Evolutionary conservation across 1,140 invertebrate genomes (phyloP).

Genomic region (Euura saliciscinereae): DNA sequence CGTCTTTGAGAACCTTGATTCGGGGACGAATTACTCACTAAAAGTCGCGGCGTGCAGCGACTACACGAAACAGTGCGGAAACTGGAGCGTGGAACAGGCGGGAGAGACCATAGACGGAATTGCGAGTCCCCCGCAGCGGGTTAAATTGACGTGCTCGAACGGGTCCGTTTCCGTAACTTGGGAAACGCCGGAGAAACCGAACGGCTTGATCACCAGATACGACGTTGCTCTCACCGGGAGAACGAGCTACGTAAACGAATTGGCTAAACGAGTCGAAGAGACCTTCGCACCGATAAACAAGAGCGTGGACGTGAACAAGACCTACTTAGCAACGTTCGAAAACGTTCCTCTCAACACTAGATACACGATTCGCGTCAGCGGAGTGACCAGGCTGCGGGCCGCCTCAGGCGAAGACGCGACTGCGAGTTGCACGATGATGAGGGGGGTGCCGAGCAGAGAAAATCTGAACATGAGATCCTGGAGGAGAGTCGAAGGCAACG

Average conservation of each 20-base stretch:
- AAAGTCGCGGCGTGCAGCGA: slow-evolving; percentile 79
- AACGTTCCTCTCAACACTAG: slow-evolving; percentile 79
- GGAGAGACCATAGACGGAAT: slow-evolving; percentile 81
- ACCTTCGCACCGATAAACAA: slow-evolving; percentile 67
- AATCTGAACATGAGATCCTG: slow-evolving; percentile 68
- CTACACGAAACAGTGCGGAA: slow-evolving; percentile 75
- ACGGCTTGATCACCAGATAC: slow-evolving; percentile 78
- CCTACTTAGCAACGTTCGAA: slow-evolving; percentile 59
- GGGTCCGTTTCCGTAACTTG: slow-evolving; percentile 73
- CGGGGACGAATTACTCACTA: slow-evolving; percentile 79
- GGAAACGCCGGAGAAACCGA: slow-evolving; percentile 71
- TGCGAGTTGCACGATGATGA: slow-evolving; percentile 69
- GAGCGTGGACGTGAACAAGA: slow-evolving; percentile 61
- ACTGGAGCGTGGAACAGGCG: slow-evolving; percentile 75
- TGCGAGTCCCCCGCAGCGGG: slow-evolving; percentile 67
- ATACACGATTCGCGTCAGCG: slow-evolving; percentile 69
- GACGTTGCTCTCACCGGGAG: slow-evolving; percentile 67
- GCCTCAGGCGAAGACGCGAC: slow-evolving; percentile 67
- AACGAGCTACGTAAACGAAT: slow-evolving; percentile 66
- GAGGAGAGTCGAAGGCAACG: slow-evolving; percentile 72
- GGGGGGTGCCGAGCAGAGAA: slow-evolving; percentile 71
- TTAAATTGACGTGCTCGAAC: slow-evolving; percentile 68
- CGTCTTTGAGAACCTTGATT: slow-evolving; percentile 77
- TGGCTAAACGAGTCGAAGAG: slow-evolving; percentile 59
- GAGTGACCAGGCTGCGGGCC: slow-evolving; percentile 74